phyloP scores from a whole-genome alignment of 1,140 invertebrate genomes.

The Micrasema minimum region DNA sequence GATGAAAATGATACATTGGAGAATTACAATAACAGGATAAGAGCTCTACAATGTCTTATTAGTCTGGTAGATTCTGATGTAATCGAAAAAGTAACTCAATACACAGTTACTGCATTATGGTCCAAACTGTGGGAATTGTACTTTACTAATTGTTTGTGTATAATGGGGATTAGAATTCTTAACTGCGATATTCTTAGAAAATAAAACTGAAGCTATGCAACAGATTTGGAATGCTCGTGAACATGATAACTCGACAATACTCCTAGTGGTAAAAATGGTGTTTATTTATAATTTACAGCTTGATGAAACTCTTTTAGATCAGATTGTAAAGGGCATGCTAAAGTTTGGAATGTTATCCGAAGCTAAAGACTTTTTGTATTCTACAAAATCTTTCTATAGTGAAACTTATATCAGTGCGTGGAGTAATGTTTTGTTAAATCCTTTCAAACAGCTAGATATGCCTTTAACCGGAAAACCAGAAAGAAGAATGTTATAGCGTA shows the following conservation, averaged over 20 bases:
- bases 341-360: constrained; percentile 59
- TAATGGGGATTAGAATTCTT: constrained; percentile 64
- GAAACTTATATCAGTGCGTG: constrained; percentile 60
- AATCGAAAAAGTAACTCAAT: constrained; percentile 62
- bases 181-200: constrained; percentile 60
- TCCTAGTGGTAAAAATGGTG: constrained; percentile 59
- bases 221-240: constrained; percentile 59
- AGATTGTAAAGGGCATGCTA: constrained; percentile 58
- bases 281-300: constrained; percentile 56
- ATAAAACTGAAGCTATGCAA: constrained; percentile 60
- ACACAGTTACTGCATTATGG: constrained; percentile 60
- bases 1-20: constrained; percentile 63
- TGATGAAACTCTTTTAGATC: constrained; percentile 54
- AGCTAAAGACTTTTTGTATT: constrained; percentile 61
- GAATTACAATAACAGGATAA: constrained; percentile 62
- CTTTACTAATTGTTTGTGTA: constrained; percentile 60
- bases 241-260: constrained; percentile 59
- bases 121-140: constrained; percentile 60
- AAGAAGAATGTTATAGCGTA: constrained; percentile 60
- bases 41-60: constrained; percentile 65
- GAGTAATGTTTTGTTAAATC: constrained; percentile 61
- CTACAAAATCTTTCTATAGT: constrained; percentile 57
- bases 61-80: constrained; percentile 62
- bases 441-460: constrained; percentile 63
- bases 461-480: constrained; percentile 63